Evolutionary conservation across 2,113 vertebrate genomes (phyloP), one percentile per base, ranked within the genome.

Genomic region (Etheostoma cragini): DNA sequence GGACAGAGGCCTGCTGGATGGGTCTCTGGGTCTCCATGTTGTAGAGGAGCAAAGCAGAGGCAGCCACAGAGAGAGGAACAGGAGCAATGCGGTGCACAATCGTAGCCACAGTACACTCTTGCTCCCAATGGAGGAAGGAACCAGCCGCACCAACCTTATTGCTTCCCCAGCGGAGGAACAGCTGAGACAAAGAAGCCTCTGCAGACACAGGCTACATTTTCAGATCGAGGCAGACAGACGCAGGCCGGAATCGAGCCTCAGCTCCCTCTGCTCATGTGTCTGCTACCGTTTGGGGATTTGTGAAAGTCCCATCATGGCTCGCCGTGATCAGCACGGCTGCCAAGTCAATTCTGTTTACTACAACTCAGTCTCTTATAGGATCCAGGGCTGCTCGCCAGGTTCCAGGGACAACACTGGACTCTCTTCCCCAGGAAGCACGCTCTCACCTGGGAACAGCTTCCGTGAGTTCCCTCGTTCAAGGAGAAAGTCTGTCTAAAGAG

Each of bases 61-160:
- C 24, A 52, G 61, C 60, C 80, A 47, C 81, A 52, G 80, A 15
- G 72, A 83, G 42, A 86, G 73, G 70, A 88, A 57, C 80, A 90
- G 93, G 0, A 89, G 87, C 1, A 76, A 70, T 13, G 66, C 26
- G 58, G 91, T 85, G 76, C 93, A 94, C 75, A 91, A 88, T 22
- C 92, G 58, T 15, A 92, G 93, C 90, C 91, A 94, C 87, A 97
- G 96, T 0, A 93, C 94, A 4, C 95, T 97, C 33, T 96, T 96
- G 61, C 93, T 96, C 16, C 96, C 96, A 0, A 95, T 86, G 63
- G 96, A 96, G 76, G 96, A 96, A 75, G 95, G 96, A 69, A 97
- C 96, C 5, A 98, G 97, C 87, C 96, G 96, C 87, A 96, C 96
- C 82, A 98, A 98, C 94, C 96, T 98, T 81, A 96, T 98, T 70